Evolutionary conservation across 2,888 invertebrate species (phyloP), one percentile per base, ranked within the genome.

Genomic region (Patella depressa): DNA sequence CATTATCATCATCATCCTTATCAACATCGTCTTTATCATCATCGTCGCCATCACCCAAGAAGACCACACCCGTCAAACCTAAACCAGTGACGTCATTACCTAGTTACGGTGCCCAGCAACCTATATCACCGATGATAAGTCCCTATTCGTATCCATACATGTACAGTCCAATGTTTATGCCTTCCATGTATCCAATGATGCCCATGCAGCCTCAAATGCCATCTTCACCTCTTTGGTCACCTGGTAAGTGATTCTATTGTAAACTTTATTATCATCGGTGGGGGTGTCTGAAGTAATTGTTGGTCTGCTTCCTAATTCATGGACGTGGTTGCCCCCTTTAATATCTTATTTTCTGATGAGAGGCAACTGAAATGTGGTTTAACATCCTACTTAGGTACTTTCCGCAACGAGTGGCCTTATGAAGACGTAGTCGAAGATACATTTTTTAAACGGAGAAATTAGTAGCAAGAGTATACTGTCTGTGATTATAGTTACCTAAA

Each of bases 161-260:
- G 65, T 65, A 65, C 14, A 65, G 24, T 65, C 65, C 65, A 24
- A 65, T 65, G 65, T 12, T 65, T 19, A 65, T 65, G 65, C 24
- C 65, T 12, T 19, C 65, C 14, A 65, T 65, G 65, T 65, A 65
- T 65, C 65, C 65, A 24, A 19, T 65, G 19, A 65, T 65, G 65
- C 24, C 65, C 19, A 24, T 65, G 11, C 45, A 45, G 45, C 14
- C 65, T 24, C 19, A 65, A 3, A 65, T 65, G 65, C 24, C 65
- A 19, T 15, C 24, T 14, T 65, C 65, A 12, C 19, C 65, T 4
- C 24, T 65, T 24, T 65, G 65, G 65, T 65, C 65, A 65, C 65
- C 65, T 24, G 65, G 65, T 65, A 65, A 65, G 65, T 57, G 5
- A 45, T 45, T 45, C 9, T 9, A 45, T 45, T 45, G 9, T 9